These are phyloP conservation scores for Calidris pugnax DNA, from an alignment of 2,113 vertebrate genomes.

Conservation along the genomic window DNA sequence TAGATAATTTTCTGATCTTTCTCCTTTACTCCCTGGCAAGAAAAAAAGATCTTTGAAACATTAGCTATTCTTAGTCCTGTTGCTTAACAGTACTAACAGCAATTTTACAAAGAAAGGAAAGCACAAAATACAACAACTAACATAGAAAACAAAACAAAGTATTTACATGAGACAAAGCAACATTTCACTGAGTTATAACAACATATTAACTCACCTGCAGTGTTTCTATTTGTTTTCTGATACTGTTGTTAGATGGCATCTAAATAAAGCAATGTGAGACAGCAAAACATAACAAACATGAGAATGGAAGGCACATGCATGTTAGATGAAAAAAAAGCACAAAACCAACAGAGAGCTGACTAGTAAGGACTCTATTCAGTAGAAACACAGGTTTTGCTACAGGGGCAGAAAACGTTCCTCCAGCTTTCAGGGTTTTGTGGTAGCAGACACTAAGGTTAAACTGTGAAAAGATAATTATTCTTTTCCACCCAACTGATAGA, in stretches of 20 bases:
- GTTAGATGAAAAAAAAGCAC: constrained; percentile 86
- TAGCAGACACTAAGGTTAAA: not conserved
- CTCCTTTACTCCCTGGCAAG: not conserved
- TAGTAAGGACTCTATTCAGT: constrained; percentile 81
- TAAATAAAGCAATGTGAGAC: constrained; percentile 94
- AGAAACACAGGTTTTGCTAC: constrained; percentile 66
- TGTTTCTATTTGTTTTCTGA: constrained; percentile 99
- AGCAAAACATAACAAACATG: constrained; percentile 87
- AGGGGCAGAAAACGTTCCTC: not conserved
- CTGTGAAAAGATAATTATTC: not conserved
- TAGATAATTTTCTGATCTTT: not conserved
- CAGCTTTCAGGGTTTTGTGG: not conserved
- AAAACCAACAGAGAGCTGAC: constrained; percentile 75
- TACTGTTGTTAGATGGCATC: constrained; percentile 99
- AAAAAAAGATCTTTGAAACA: not conserved
- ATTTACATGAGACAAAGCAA: constrained; percentile 67
- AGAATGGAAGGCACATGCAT: constrained; percentile 86
- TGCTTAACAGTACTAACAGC: not conserved
- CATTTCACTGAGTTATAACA: constrained; percentile 66
- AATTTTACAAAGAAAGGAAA: constrained; percentile 32
- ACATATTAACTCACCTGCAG: constrained; percentile 93
- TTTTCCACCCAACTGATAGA: not conserved
- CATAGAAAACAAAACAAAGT: not conserved
- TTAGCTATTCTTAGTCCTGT: not conserved
- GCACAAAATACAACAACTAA: constrained; percentile 61